These are phyloP conservation scores for Selene dorsalis DNA, from an alignment of 2,797 vertebrate species.

Conservation along the genomic window DNA sequence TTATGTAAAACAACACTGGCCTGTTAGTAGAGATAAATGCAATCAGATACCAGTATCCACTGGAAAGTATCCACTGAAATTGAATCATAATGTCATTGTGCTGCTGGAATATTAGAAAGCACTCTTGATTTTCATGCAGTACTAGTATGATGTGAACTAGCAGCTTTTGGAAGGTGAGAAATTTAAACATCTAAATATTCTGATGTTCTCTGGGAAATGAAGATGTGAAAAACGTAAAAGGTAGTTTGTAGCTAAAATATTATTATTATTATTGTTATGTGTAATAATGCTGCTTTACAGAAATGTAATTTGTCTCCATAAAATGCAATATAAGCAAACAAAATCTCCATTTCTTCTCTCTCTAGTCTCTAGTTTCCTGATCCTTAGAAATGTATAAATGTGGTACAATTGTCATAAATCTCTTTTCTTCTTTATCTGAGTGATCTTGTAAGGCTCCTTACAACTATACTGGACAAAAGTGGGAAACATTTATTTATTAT, in stretches of 20 bases:
- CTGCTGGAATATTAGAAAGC: neutral
- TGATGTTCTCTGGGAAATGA: neutral
- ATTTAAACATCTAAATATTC: neutral
- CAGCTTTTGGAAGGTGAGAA: neutral
- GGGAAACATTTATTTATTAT: neutral
- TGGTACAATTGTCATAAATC: neutral
- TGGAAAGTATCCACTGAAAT: neutral
- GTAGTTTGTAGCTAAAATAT: no score
- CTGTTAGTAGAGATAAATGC: constrained; percentile 11
- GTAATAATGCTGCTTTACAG: no score
- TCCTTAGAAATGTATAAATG: no score
- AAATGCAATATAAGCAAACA: no score
- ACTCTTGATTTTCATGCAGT: neutral
- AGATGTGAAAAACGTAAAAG: no score
- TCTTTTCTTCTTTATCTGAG: neutral
- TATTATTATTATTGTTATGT: no score
- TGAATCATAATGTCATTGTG: constrained; percentile 47
- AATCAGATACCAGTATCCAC: constrained; percentile 25
- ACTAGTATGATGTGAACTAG: neutral
- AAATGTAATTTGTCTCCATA: neutral
- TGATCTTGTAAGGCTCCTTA: neutral
- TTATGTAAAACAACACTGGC: constrained; percentile 24
- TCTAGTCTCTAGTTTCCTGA: no score
- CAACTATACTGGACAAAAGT: neutral
- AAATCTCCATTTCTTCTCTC: no score